A percentile compares a stretch with the other conserved stretches of the same genome.
phyloP scores from a whole-genome alignment of 2,888 invertebrate genomes.

The Brenthis daphne region DNA sequence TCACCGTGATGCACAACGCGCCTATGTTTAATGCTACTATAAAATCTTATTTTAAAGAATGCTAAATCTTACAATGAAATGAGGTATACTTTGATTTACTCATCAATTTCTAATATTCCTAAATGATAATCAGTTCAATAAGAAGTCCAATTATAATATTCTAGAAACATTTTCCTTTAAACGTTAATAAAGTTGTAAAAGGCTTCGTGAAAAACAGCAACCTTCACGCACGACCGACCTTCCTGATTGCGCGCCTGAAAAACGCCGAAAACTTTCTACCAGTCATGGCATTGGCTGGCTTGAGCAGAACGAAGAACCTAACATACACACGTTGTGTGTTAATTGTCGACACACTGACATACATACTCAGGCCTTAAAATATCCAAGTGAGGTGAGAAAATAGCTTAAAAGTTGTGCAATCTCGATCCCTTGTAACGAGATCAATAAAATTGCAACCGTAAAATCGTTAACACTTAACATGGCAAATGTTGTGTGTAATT shows the following conservation, averaged over 20 bases:
- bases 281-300: slow-evolving; percentile 23
- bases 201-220: slow-evolving; percentile 48
- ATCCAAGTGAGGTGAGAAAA: slow-evolving; percentile 10
- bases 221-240: slow-evolving; percentile 58
- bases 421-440: slow-evolving; percentile 14
- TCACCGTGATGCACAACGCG: neutral
- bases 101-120: neutral
- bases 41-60: no score
- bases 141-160: neutral
- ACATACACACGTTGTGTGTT: slow-evolving; percentile 22
- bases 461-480: neutral
- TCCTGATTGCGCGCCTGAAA: slow-evolving; percentile 44
- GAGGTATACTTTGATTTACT: neutral
- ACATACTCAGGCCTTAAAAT: slow-evolving; percentile 29
- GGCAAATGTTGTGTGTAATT: neutral
- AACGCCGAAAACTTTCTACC: slow-evolving; percentile 31
- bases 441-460: slow-evolving; percentile 5
- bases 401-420: slow-evolving; percentile 14
- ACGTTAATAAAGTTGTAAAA: slow-evolving; percentile 33
- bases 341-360: slow-evolving; percentile 39
- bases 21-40: no score
- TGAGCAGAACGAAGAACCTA: slow-evolving; percentile 46
- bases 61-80: no score
- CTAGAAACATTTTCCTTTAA: slow-evolving; percentile 18
- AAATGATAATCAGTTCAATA: neutral